Evolutionary conservation across 2,113 vertebrate species (phyloP), one percentile per base, ranked within the genome.

Genomic region (Hippoglossus stenolepis): DNA sequence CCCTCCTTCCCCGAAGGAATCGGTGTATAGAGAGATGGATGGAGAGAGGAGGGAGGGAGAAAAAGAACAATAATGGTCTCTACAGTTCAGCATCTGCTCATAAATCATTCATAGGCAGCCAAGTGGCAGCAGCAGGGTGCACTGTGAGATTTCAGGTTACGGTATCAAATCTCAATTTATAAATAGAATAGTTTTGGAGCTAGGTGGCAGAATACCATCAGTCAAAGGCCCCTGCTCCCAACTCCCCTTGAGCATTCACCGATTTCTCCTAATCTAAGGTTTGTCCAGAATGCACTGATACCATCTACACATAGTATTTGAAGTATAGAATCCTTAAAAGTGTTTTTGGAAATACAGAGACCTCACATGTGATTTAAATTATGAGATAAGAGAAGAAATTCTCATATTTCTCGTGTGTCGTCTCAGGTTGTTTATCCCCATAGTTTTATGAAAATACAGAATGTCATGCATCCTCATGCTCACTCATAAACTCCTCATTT

Each of bases 141-240:
- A 74, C 86, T 84, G 85, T 78, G 84, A 91, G 87, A 93, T 91
- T 92, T 91, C 87, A 92, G 91, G 89, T 93, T 92, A 90, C 77
- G 80, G 80, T 91, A 93, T 94, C 92, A 92, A 92, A 93, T 93
- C 92, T 93, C 90, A 75, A 87, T 93, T 94, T 93, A 94, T 94
- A 93, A 94, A 94, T 94, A 93, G 90, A 92, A 92, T 71, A 77
- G 85, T 82, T 87, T 31, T 91, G 83, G 83, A 84, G 83, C 68
- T 47, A 73, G 67, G 82, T n/a, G 58, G 83, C 77, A 75, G 77
- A 85, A 88, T 78, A 83, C 77, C 85, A 88, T 90, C 85, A 81
- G 70, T 90, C 79, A 85, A 73, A 67, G 51, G 72, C 76, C 82
- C 65, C 53, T 35, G 65, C 85, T 65, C 60, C 70, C 71, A 72